phyloP scores from a whole-genome alignment of 1,140 invertebrate species.

The Drosophila subobscura region DNA sequence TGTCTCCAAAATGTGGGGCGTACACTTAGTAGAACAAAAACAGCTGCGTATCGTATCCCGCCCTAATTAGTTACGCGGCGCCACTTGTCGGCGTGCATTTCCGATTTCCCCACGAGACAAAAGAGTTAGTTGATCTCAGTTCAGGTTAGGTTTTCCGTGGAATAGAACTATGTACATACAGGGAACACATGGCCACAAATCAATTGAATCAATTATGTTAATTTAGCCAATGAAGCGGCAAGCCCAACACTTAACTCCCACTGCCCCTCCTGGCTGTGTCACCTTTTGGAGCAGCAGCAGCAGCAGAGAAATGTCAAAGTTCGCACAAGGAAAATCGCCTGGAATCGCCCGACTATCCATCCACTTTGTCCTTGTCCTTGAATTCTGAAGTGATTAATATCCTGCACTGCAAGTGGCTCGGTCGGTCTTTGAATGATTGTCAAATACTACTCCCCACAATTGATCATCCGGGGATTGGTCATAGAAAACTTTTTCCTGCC shows the following conservation, averaged over 20 bases:
- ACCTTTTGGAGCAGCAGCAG: conserved; percentile 12
- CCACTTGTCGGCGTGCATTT: conserved; percentile 54
- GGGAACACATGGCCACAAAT: conserved; percentile 44
- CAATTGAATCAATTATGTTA: conserved; percentile 69
- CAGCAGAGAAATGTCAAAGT: conserved; percentile 48
- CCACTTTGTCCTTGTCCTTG: conserved; percentile 51
- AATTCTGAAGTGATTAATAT: conserved; percentile 42
- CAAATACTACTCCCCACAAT: conserved; percentile 17
- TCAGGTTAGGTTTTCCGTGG: conserved; percentile 29
- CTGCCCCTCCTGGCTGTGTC: conserved; percentile 11
- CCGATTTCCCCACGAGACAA: conserved; percentile 4
- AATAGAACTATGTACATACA: conserved; percentile 29
- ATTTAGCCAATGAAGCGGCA: conserved; percentile 64
- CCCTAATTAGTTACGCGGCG: conserved; percentile 36
- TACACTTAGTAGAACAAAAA: conserved; percentile 21
- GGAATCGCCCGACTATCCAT: not conserved
- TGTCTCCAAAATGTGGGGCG: conserved; percentile 40
- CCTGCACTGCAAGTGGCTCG: conserved; percentile 5
- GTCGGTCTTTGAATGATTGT: conserved; percentile 9
- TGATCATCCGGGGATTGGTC: conserved; percentile 38
- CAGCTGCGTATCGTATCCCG: conserved; percentile 33
- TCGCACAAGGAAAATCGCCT: conserved; percentile 30
- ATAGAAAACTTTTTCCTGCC: conserved; percentile 13
- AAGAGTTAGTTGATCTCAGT: conserved; percentile 1
- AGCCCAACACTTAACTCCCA: conserved; percentile 32